phyloP scores from a whole-genome alignment of 2,797 vertebrate genomes.

The Poecilia gillii region DNA sequence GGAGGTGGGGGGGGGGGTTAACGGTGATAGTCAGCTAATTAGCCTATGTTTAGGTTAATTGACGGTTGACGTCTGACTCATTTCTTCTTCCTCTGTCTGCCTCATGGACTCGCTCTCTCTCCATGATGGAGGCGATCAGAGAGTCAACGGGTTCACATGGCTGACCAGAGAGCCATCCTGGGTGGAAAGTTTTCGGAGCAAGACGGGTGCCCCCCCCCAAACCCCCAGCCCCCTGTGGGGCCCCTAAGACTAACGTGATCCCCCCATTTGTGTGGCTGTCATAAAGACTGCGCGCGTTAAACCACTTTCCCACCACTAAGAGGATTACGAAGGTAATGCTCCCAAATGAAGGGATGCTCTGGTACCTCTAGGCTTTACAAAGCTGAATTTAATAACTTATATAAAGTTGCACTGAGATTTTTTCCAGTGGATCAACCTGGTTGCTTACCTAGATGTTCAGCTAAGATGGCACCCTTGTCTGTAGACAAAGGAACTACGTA shows the following conservation, averaged over 20 bases:
- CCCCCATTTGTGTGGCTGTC: conserved; percentile 77
- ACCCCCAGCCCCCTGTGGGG: conserved; percentile 50
- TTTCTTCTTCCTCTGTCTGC: conserved; percentile 22
- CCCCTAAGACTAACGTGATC: conserved; percentile 76
- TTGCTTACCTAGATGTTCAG: conserved; percentile 1
- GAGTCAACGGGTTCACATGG: conserved; percentile 77
- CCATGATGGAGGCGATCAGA: conserved; percentile 8
- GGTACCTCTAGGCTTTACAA: conserved; percentile 66
- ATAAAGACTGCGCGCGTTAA: conserved; percentile 81
- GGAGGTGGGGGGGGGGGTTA: not conserved
- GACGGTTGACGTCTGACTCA: conserved; percentile 37
- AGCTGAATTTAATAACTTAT: conserved; percentile 68
- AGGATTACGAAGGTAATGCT: conserved; percentile 84
- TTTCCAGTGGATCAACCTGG: conserved; percentile 24
- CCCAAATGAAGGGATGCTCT: conserved; percentile 78
- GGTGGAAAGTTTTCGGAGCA: conserved; percentile 80
- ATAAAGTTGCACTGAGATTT: conserved; percentile 51
- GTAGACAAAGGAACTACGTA: not conserved
- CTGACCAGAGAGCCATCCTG: conserved; percentile 47
- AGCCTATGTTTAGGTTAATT: not conserved
- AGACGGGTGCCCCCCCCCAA: conserved; percentile 53
- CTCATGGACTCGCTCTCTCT: conserved; percentile 5
- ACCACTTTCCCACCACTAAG: conserved; percentile 85
- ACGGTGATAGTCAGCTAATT: not conserved
- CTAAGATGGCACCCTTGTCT: not conserved